A percentile compares a stretch with the other conserved stretches of the same genome.
These are phyloP conservation scores for Nannoperca obscura DNA, from an alignment of 2,797 vertebrate species.

Conservation along the genomic window DNA sequence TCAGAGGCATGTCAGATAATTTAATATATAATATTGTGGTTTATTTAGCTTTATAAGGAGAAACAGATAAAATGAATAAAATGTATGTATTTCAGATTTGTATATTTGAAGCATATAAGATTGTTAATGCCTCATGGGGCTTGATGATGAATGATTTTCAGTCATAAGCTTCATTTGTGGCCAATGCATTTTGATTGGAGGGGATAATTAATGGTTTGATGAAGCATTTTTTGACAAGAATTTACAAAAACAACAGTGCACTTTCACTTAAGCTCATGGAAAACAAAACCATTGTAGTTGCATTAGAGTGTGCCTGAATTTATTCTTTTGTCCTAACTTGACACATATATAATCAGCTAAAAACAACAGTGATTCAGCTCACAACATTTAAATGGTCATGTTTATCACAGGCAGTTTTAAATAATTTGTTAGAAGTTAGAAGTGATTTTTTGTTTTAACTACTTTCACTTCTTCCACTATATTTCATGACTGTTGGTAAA, in stretches of 20 bases:
- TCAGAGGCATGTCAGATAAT: slow-evolving; percentile 39
- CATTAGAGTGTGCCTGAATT: neutral
- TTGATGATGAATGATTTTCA: neutral
- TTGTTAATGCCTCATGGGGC: neutral
- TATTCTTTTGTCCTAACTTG: neutral
- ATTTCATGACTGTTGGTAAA: neutral
- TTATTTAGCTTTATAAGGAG: slow-evolving; percentile 19
- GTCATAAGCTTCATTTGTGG: slow-evolving; percentile 4
- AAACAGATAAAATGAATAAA: slow-evolving; percentile 29
- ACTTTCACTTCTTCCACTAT: neutral
- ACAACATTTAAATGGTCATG: neutral
- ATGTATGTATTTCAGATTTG: slow-evolving; percentile 19
- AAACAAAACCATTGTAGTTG: neutral
- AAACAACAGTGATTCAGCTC: neutral
- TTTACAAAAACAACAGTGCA: neutral
- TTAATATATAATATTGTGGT: slow-evolving; percentile 41
- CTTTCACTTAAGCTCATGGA: neutral
- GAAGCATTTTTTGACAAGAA: neutral
- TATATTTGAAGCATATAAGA: neutral
- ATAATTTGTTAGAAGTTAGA: neutral
- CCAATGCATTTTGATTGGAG: neutral
- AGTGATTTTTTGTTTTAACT: neutral
- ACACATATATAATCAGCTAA: neutral
- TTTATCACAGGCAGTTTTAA: slow-evolving; percentile 3
- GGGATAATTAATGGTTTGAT: slow-evolving; percentile 13